Evolutionary conservation across 2,113 vertebrate species (phyloP), one percentile per base, ranked within the genome.

Genomic region (Andinoacara biseriatus): DNA sequence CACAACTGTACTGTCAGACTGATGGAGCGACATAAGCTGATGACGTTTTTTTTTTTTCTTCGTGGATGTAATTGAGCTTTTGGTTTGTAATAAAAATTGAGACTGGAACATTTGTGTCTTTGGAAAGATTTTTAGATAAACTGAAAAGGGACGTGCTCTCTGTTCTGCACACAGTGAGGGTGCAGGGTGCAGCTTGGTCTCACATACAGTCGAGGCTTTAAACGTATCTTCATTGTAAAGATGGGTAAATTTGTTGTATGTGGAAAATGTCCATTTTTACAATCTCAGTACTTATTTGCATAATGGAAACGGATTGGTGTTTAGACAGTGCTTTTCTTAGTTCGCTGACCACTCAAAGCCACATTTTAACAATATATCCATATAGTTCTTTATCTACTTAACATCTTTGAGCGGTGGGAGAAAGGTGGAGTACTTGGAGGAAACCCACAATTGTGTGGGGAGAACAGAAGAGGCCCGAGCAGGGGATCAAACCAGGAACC

Each of bases 71-170:
- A 86, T 74, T 24, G 2, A 26, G 62, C 58, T 58, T 62, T 76
- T 87, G 49, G 56, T 91, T 91, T 91, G 58, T 89, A 91, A 87
- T 87, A 88, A 91, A 89, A 80, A 15, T 33, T 67, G n/a, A 75
- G 15, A 58, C 14, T 29, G 40, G 52, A 78, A 15, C 7, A 29
- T 67, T 1, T 40, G 2, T 17, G 54, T 56, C 20, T 74, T 10
- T 35, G 10, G 11, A 46, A 46, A 35, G 35, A 33, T 18, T 52
- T 52, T 52, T 52, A 52, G 15, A 8, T 20, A 20, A 52, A 52
- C 49, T 52, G 18, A 52, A 52, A 52, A 52, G 17, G 7, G 17
- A 38, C 7, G 10, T 38, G 18, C n/a, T n/a, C 33, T 62, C 10
- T 54, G 52, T 62, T 22, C 60, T 22, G 60, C 3, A 18, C 10